Evolutionary conservation across 1,140 invertebrate species (phyloP), one percentile per base, ranked within the genome.

Genomic region (Trinorchestia longiramus): DNA sequence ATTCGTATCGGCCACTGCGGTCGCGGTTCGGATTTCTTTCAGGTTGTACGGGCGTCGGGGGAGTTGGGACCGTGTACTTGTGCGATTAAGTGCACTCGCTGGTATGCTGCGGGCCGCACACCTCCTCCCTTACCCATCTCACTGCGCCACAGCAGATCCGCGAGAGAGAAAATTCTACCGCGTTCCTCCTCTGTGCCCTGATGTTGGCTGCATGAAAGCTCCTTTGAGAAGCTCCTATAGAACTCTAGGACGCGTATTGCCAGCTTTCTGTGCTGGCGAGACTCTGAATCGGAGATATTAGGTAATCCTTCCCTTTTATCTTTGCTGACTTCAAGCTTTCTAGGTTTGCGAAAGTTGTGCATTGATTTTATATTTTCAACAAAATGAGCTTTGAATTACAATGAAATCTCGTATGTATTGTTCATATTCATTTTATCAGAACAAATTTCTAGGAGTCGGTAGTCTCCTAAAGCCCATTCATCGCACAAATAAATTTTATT

Each of bases 21-120:
- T 94, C 92, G 92, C 92, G 92, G 92, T 94, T 94, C 43, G 92
- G 44, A 94, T 94, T 94, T 94, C 92, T 94, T 94, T 94, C 92
- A 94, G 92, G 92, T 94, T 94, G 92, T 94, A 45, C 43, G 44
- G 92, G 92, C 44, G 92, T 47, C 43, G 92, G 40, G 92, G 92
- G 92, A 94, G 92, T 94, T 47, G 92, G 92, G 92, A 94, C 43
- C 41, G 43, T 43, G 92, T 94, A 94, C 43, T 94, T 94, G 92
- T 15, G 92, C 92, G 92, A 94, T 94, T 94, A 94, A 94, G 92
- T 94, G 92, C 92, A 47, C 92, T 94, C 44, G 8, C 43, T 94
- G 92, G 92, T 94, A 94, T 94, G 92, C 92, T 94, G 92, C 92
- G 92, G 92, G 43, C 92, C 92, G 41, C 43, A 28, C 92, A 8